A percentile compares a stretch with the other conserved stretches of the same genome.
Conservation (phyloP, 2,797 vertebrate genomes). For the Malurus splendens region DNA sequence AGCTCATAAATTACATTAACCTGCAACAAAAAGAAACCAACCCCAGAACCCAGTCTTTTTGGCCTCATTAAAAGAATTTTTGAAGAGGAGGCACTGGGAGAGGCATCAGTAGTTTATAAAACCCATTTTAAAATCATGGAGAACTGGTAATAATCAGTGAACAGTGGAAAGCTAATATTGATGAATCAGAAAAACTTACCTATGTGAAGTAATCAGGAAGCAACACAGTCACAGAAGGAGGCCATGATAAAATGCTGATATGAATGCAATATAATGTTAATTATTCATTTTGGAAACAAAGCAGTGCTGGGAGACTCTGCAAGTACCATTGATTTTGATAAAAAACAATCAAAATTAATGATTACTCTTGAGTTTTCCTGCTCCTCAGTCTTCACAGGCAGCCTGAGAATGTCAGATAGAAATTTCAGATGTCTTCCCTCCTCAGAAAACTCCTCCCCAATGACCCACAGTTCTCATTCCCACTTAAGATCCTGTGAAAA, state of each 20-base stretch:
- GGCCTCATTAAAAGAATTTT: neutral
- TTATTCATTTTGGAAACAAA: neutral
- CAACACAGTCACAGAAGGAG: neutral
- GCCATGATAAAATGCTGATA: neutral
- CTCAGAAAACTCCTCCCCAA: neutral
- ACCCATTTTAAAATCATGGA: neutral
- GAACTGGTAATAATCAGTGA: neutral
- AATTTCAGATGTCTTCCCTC: neutral
- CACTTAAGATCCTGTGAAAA: neutral
- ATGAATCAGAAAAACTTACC: neutral
- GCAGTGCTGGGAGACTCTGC: too few species aligned
- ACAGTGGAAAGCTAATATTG: neutral
- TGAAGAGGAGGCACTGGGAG: neutral
- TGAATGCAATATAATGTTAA: neutral
- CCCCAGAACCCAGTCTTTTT: neutral
- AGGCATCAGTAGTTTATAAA: neutral
- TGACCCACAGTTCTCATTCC: neutral
- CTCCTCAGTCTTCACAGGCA: neutral
- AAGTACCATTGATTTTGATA: too few species aligned
- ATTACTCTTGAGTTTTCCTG: neutral
- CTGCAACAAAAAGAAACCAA: accelerated
- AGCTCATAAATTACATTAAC: neutral
- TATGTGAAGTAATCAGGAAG: neutral
- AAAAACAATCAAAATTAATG: neutral
- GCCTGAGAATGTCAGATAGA: neutral